Conservation (phyloP, 2,888 invertebrate species). For the Odontocerum albicorne region DNA sequence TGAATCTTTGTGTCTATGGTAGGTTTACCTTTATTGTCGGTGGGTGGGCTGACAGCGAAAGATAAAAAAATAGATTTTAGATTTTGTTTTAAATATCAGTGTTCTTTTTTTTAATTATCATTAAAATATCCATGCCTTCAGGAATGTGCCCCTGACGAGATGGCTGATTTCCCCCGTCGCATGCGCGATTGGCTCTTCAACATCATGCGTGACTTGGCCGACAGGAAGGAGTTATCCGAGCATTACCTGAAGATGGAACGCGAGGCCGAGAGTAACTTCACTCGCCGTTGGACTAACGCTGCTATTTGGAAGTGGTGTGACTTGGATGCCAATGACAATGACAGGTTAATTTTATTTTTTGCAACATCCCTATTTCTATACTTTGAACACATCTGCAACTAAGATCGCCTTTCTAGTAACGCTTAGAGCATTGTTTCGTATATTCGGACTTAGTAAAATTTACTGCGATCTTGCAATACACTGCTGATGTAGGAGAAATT, state of each 20-base stretch:
- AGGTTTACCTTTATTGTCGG: too few relatives aligned
- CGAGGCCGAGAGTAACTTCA: conserved; percentile 85
- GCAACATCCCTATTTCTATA: not conserved
- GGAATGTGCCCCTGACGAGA: conserved; percentile 82
- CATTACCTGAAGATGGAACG: conserved; percentile 85
- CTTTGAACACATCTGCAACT: too few relatives aligned
- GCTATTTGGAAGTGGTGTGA: conserved; percentile 99
- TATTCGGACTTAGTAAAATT: too few relatives aligned
- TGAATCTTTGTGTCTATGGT: too few relatives aligned
- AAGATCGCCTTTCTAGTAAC: too few relatives aligned
- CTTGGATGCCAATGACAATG: conserved; percentile 88
- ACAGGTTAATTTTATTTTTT: conserved; percentile 64
- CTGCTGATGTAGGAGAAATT: too few relatives aligned
- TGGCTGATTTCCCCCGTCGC: conserved; percentile 92
- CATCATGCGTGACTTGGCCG: conserved; percentile 93
- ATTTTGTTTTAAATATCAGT: too few relatives aligned
- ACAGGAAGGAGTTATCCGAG: conserved; percentile 78
- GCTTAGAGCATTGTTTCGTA: too few relatives aligned
- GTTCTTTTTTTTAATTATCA: not conserved
- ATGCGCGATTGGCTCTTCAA: conserved; percentile 99
- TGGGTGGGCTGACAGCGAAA: too few relatives aligned
- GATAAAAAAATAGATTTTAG: too few relatives aligned
- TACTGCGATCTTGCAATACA: too few relatives aligned
- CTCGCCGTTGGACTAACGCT: conserved; percentile 86
- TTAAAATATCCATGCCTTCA: conserved; percentile 40